Evolutionary conservation across 2,113 vertebrate species (phyloP), one percentile per base, ranked within the genome.

Genomic region (Chaetorhynchus papuensis): DNA sequence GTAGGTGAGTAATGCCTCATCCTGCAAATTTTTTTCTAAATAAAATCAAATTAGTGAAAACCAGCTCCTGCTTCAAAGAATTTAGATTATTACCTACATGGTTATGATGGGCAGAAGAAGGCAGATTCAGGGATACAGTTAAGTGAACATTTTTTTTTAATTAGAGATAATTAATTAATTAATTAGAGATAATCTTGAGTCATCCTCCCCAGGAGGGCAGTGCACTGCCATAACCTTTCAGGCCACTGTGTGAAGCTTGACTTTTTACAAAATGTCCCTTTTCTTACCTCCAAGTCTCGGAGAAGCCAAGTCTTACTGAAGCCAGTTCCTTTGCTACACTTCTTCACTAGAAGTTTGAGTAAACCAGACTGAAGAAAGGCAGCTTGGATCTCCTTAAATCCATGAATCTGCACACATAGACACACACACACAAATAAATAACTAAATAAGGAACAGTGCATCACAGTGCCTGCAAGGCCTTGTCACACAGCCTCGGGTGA

Each of bases 221-320:
- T 7, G 59, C 19, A 77, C 12, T 54, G 39, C 12, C 44, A 44
- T 10, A 52, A 54, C 14, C 35, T 64, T 66, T 39, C 52, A 59
- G 17, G 47, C 14, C 45, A 28, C 14, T 19, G 11, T 19, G 31
- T 20, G 30, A 66, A 70, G 47, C 30, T 18, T 44, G 49, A 42
- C 19, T 61, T 78, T 35, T 70, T 27, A 41, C 30, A 49, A 42
- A 59, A 21, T 1, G 1, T 17, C 74, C 37, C 41, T 77, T 68
- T n/a, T 44, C 93, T 97, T 96, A 98, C 98, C 96, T 99, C 99
- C 52, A 99, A 95, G 96, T 99, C 99, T 33, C 99, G 97, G 63
- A 99, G 98, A 56, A 99, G 98, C 99, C 99, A 99, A 30, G 99
- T 99, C 96, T 99, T 99, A 94, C 99, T 99, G 97, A 99, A 99